Evolutionary conservation across 2,888 invertebrate species (phyloP).

Genomic region (Idaea aversata): DNA sequence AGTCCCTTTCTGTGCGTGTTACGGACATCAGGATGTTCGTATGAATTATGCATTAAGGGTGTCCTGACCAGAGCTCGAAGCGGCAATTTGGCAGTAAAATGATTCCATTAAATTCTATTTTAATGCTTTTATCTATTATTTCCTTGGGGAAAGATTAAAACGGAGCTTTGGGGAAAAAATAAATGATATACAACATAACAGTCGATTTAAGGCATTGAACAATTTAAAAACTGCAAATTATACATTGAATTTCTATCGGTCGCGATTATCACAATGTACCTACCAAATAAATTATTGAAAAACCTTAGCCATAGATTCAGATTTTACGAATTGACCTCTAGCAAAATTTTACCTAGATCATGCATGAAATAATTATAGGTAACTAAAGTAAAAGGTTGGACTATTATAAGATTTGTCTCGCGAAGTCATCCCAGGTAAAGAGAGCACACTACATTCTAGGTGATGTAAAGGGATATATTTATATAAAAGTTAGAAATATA

Average conservation of each 20-base stretch:
- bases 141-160: slow-evolving; percentile 9
- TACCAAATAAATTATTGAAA: no score
- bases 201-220: neutral
- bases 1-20: slow-evolving; percentile 50
- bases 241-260: neutral
- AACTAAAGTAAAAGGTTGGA: no score
- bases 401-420: no score
- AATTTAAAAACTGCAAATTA: neutral
- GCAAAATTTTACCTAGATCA: no score
- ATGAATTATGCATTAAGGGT: slow-evolving; percentile 72
- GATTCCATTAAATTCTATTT: slow-evolving; percentile 36
- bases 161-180: neutral
- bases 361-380: no score
- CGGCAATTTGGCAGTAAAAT: slow-evolving; percentile 42
- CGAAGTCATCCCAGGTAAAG: no score
- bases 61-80: slow-evolving; percentile 28
- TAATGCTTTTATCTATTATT: slow-evolving; percentile 18
- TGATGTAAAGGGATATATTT: no score
- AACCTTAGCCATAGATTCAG: no score
- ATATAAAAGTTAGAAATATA: no score
- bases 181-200: neutral
- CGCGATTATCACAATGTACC: no score
- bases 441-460: no score
- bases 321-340: no score
- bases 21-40: slow-evolving; percentile 48